phyloP scores from a whole-genome alignment of 92 coral and sea anemone genomes.

The Ricordea florida region DNA sequence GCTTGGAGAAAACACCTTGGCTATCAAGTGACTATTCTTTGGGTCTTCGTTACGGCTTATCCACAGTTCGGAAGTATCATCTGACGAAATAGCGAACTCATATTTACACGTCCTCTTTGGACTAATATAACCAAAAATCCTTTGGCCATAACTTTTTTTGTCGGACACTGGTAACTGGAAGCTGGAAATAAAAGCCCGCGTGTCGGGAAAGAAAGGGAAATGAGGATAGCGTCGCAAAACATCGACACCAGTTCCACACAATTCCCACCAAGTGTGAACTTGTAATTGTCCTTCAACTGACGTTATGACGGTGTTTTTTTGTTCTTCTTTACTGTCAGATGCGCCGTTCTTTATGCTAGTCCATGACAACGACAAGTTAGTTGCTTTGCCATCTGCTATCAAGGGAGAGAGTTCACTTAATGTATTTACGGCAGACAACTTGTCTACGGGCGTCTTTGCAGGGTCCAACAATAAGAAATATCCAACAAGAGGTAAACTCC shows the following conservation, averaged over 20 bases:
- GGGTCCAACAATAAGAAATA: not conserved
- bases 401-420: not conserved
- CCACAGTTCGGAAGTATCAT: constrained; percentile 34
- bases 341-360: not conserved
- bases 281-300: not conserved
- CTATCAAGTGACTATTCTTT: not conserved
- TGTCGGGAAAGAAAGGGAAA: constrained; percentile 12
- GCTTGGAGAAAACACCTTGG: constrained; percentile 4
- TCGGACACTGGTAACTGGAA: not conserved
- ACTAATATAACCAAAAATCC: constrained; percentile 18
- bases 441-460: not conserved
- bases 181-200: not conserved
- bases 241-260: not conserved
- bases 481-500: not conserved
- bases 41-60: constrained; percentile 14
- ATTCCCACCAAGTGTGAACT: not conserved
- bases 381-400: not conserved
- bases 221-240: not conserved
- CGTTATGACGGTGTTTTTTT: not conserved
- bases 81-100: constrained; percentile 21
- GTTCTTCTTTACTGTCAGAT: too few relatives aligned
- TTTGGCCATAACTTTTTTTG: not conserved
- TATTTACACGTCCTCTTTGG: not conserved
- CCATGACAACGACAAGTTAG: not conserved
- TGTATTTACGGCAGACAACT: not conserved